phyloP scores from a whole-genome alignment of 1,140 invertebrate species.

The Bombus turneri region DNA sequence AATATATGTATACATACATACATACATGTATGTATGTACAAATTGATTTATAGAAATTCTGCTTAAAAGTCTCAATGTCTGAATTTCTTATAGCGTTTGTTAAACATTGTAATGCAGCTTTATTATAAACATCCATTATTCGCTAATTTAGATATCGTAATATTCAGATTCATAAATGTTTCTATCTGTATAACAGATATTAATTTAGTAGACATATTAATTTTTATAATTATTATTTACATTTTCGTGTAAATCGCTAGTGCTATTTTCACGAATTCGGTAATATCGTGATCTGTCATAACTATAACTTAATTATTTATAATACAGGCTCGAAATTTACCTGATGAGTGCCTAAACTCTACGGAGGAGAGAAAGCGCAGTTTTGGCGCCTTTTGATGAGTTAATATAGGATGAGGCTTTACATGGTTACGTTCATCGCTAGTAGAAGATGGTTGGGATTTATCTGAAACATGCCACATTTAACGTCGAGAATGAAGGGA shows the following conservation, averaged over 20 bases:
- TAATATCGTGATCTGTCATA: not conserved
- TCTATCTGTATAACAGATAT: not conserved
- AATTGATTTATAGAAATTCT: not conserved
- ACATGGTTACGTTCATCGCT: conserved; percentile 83
- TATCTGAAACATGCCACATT: conserved; percentile 85
- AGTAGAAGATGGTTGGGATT: conserved; percentile 84
- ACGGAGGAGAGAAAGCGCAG: conserved; percentile 90
- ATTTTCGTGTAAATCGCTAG: not conserved
- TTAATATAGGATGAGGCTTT: conserved; percentile 83
- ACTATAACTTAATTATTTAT: conserved; percentile 45
- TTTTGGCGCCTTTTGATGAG: conserved; percentile 86
- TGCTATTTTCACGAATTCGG: not conserved
- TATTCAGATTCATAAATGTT: not conserved
- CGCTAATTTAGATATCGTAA: too few relatives aligned
- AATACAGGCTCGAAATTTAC: conserved; percentile 81
- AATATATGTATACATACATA: not conserved
- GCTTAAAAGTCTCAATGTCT: not conserved
- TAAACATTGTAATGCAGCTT: not conserved
- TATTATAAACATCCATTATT: not conserved
- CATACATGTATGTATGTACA: not conserved
- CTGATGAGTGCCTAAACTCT: conserved; percentile 88
- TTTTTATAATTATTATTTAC: not conserved
- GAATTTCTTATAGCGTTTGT: not conserved
- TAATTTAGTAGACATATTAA: not conserved
- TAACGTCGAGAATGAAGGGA: conserved; percentile 79